Evolutionary conservation across 2,888 invertebrate species (phyloP), one percentile per base, ranked within the genome.

Genomic region (Gerris lacustris): DNA sequence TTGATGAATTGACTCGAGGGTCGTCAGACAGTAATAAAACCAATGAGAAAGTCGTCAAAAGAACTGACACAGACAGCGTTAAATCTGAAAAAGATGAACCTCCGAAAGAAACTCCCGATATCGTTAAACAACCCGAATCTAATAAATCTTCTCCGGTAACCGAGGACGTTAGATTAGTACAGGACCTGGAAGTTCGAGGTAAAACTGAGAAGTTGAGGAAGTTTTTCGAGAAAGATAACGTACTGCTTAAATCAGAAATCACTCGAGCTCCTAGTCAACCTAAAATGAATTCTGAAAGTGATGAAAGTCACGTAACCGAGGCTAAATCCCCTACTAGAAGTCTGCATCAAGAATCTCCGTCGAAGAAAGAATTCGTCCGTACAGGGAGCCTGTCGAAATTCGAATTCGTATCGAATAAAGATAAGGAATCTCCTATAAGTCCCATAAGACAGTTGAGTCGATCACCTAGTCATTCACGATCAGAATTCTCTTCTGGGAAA

Each of bases 121-220:
- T 55, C 2, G 55, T 55, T 15, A 55, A 55, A 5, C 15, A 11
- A 55, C 31, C 31, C 31, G 55, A 55, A 55, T 55, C 55, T 5
- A 9, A 9, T 55, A 55, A 55, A 55, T 11, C 15, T 11, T 55
- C 55, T 55, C 55, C 55, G 2, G 55, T 11, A 11, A 55, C 9
- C 15, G 11, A 55, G 55, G 55, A 55, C 55, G 55, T 55, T 15
- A 55, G 55, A 55, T 55, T 55, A 15, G 15, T 11, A 55, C 11
- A 55, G 11, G 15, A 15, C 15, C 5, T 55, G 15, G 64, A 64
- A n/a, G 31, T 64, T 9, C 9, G 64, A n/a, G 64, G 45, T 15
- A 67, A 67, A 67, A 67, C 67, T 44, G 67, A 67, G 11, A 67
- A 67, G 43, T 31, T 67, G 44, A 31, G 67, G 31, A 67, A 44